phyloP scores from a whole-genome alignment of 2,797 vertebrate genomes.

The Molossus molossus region DNA sequence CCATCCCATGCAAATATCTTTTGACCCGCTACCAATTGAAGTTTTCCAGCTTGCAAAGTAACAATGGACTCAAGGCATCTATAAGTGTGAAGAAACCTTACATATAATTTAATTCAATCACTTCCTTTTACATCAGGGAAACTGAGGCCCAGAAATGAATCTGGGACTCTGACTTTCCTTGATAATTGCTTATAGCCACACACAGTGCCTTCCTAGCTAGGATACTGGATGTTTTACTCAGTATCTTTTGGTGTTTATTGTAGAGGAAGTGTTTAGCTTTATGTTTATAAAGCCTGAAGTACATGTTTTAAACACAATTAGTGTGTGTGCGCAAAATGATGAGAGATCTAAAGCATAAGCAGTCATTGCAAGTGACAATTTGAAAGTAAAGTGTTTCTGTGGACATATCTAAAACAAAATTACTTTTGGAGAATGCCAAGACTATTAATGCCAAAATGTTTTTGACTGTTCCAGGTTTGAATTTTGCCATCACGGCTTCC shows the following conservation, averaged over 20 bases:
- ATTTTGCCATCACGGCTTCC: background rate
- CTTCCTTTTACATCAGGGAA: constrained; percentile 28
- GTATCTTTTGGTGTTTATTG: background rate
- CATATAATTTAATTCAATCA: background rate
- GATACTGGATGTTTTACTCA: background rate
- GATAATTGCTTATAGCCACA: background rate
- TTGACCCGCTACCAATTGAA: background rate
- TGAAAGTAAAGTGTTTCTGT: constrained; percentile 10
- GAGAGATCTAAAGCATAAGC: background rate
- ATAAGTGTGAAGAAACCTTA: background rate
- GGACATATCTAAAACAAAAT: background rate
- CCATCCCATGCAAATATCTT: constrained; percentile 2
- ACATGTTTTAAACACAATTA: constrained; percentile 17
- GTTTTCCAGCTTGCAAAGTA: constrained; percentile 10
- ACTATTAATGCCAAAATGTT: background rate
- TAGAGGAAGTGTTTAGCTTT: background rate
- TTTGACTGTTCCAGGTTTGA: background rate
- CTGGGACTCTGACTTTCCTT: background rate
- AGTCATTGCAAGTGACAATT: background rate
- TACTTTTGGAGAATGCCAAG: background rate
- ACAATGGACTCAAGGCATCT: background rate
- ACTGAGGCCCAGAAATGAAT: background rate
- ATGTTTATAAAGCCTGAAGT: background rate
- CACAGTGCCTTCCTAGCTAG: background rate
- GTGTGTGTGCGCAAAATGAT: background rate